These are phyloP conservation scores for Eulacestoma nigropectus DNA, from an alignment of 2,113 vertebrate genomes.

Conservation along the genomic window DNA sequence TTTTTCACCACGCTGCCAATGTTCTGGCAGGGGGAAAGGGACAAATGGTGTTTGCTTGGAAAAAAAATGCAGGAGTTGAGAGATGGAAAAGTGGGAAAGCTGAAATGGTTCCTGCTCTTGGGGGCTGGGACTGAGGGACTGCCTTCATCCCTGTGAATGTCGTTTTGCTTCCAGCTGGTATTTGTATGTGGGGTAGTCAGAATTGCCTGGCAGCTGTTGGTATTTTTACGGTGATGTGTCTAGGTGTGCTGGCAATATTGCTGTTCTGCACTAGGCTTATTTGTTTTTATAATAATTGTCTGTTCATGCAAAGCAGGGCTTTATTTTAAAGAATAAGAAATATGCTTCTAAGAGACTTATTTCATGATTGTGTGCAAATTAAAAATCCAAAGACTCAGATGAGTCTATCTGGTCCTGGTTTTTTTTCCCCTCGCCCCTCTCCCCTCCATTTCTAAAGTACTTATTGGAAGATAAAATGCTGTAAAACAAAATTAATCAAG, in stretches of 20 bases:
- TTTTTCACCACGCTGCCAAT: not conserved
- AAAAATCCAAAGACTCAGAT: not conserved
- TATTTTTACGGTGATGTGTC: not conserved
- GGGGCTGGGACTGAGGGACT: not conserved
- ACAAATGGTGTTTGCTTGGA: not conserved
- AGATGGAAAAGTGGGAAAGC: not conserved
- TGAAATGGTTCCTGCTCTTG: not conserved
- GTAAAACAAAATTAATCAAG: not conserved
- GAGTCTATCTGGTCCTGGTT: not conserved
- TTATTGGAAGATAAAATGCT: not conserved
- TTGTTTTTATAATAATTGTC: not conserved
- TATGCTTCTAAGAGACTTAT: not conserved
- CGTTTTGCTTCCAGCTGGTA: not conserved
- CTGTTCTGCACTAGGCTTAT: not conserved
- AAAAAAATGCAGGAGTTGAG: not conserved
- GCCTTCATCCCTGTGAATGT: not conserved
- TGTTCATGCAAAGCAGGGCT: not conserved
- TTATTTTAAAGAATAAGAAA: not conserved
- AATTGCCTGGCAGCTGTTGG: not conserved
- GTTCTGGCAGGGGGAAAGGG: not conserved
- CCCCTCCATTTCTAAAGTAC: not conserved
- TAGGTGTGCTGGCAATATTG: not conserved
- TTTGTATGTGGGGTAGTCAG: rapidly evolving
- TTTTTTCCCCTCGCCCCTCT: not conserved
- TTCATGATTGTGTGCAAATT: not conserved